A percentile compares a stretch with the other conserved stretches of the same genome.
These are phyloP conservation scores for Alexandromys fortis DNA, from an alignment of 2,113 vertebrate genomes.

Conservation along the genomic window DNA sequence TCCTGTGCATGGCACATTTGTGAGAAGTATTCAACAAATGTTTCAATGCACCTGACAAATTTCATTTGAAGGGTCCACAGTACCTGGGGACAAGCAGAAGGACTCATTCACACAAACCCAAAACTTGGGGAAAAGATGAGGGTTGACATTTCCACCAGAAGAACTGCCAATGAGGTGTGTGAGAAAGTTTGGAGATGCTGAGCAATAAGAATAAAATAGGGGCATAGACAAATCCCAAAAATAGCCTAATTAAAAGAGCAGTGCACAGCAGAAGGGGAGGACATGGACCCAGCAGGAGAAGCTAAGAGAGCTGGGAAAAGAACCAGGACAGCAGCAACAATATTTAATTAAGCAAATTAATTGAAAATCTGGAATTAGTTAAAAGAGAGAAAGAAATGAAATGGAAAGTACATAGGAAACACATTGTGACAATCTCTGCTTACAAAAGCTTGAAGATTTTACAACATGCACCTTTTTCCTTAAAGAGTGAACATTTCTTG, in stretches of 20 bases:
- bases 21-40: not conserved
- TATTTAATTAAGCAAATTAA: not conserved
- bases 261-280: not conserved
- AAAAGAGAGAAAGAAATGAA: slow-evolving; percentile 29
- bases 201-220: not conserved
- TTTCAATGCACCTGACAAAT: slow-evolving; percentile 11
- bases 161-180: not conserved
- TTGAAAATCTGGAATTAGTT: not conserved
- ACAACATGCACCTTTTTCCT: not conserved
- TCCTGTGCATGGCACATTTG: not conserved
- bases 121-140: not conserved
- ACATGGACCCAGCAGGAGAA: not conserved
- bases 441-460: not conserved
- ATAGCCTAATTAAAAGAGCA: not conserved
- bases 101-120: not conserved
- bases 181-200: not conserved
- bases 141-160: not conserved
- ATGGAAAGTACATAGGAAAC: slow-evolving; percentile 20
- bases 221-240: not conserved
- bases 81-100: not conserved
- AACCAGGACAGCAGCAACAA: not conserved
- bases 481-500: not conserved
- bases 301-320: not conserved
- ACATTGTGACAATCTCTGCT: not conserved
- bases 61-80: not conserved